Conservation (phyloP, 2,888 invertebrate species). For the Aspidiotus destructor region DNA sequence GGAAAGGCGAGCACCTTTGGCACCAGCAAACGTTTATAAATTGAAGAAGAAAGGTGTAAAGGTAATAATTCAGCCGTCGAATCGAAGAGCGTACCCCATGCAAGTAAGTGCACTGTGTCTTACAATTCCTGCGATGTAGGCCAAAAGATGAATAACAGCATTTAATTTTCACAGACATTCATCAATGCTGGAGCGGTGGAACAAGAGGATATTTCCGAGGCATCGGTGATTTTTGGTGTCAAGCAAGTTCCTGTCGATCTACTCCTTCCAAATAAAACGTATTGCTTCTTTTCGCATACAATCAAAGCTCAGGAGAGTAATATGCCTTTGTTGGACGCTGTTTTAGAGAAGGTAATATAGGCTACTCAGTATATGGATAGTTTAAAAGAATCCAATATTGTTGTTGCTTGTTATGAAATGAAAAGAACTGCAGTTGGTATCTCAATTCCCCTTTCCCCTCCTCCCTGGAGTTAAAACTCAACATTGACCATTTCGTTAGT, state of each 20-base stretch:
- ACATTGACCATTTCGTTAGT: no score
- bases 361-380: no score
- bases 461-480: no score
- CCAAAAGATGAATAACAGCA: neutral
- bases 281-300: slow-evolving; percentile 97
- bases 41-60: slow-evolving; percentile 79
- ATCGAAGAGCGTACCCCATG: slow-evolving; percentile 94
- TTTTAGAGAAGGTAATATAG: slow-evolving; percentile 67
- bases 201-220: slow-evolving; percentile 93
- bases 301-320: slow-evolving; percentile 98
- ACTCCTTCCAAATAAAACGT: slow-evolving; percentile 90
- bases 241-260: slow-evolving; percentile 84
- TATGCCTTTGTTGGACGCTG: slow-evolving; percentile 92
- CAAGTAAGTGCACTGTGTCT: slow-evolving; percentile 51
- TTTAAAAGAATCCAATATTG: no score
- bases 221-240: slow-evolving; percentile 93
- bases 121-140: neutral
- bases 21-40: slow-evolving; percentile 81
- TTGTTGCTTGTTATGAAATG: no score
- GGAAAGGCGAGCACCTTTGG: slow-evolving; percentile 90
- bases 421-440: no score
- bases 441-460: no score
- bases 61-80: slow-evolving; percentile 96
- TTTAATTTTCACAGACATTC: slow-evolving; percentile 56
- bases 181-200: slow-evolving; percentile 84